A percentile compares a stretch with the other conserved stretches of the same genome.
These are phyloP conservation scores for Barypeithes pellucidus DNA, from an alignment of 2,888 invertebrate genomes.

Conservation along the genomic window DNA sequence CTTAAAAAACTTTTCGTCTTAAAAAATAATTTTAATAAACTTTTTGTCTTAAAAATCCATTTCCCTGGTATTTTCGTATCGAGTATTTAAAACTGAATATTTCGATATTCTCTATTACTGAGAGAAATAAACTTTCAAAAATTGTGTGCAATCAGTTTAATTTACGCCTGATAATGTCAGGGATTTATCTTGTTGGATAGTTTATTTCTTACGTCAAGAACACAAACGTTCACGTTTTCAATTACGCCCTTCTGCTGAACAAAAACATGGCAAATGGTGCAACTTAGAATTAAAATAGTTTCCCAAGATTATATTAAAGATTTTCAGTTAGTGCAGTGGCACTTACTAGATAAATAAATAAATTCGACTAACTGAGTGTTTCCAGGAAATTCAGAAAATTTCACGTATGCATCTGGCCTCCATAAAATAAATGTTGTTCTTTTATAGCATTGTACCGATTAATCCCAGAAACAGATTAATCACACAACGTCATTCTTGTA, in stretches of 20 bases:
- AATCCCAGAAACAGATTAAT: too few relatives aligned
- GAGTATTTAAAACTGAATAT: too few relatives aligned
- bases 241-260: conserved; percentile 33
- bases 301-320: conserved; percentile 24
- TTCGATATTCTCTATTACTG: not conserved
- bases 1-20: too few relatives aligned
- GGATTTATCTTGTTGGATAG: conserved; percentile 38
- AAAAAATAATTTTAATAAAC: too few relatives aligned
- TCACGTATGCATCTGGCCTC: not conserved
- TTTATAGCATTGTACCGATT: too few relatives aligned
- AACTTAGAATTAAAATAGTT: conserved; percentile 26
- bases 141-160: not conserved
- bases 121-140: not conserved
- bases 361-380: conserved; percentile 1
- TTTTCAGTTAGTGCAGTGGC: conserved; percentile 8
- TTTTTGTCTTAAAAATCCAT: too few relatives aligned
- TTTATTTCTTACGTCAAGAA: conserved; percentile 47
- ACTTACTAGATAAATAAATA: conserved; percentile 20
- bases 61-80: too few relatives aligned
- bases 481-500: too few relatives aligned
- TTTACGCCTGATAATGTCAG: not conserved
- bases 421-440: not conserved
- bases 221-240: conserved; percentile 47
- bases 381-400: not conserved
- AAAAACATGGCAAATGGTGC: conserved; percentile 22